Conservation (phyloP, 2,113 vertebrate species). For the Pseudorectes ferrugineus region DNA sequence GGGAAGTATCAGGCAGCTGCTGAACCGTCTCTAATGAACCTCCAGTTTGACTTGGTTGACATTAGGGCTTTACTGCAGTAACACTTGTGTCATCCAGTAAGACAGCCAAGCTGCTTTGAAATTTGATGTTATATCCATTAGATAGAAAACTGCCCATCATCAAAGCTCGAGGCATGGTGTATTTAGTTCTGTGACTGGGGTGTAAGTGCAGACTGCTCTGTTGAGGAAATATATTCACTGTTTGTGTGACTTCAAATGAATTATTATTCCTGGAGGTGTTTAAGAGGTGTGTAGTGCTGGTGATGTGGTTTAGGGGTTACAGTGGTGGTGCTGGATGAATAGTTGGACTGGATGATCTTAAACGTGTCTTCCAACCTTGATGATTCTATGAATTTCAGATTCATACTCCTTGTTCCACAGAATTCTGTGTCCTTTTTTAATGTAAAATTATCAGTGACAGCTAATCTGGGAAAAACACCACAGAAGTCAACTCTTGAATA, state of each 20-base stretch:
- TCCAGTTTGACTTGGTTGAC: not conserved
- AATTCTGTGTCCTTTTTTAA: not conserved
- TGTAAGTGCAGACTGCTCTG: not conserved
- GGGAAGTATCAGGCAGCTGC: not conserved
- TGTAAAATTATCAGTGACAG: not conserved
- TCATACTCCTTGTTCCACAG: not conserved
- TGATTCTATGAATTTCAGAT: not conserved
- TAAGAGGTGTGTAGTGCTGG: not conserved
- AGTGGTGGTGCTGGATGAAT: not conserved
- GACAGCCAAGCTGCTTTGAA: not conserved
- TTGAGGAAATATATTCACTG: not conserved
- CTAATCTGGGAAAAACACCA: not conserved
- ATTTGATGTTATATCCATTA: accelerated
- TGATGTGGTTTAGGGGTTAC: not conserved
- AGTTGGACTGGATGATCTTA: not conserved
- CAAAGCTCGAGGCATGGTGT: accelerated
- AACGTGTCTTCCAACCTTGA: not conserved
- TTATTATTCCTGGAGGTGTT: not conserved
- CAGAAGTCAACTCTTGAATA: not conserved
- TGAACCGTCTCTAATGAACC: not conserved
- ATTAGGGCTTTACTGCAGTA: not conserved
- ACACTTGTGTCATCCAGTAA: too few species aligned
- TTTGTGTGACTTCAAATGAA: not conserved
- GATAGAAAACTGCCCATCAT: accelerated
- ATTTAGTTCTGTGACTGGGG: not conserved